phyloP scores from a whole-genome alignment of 2,888 invertebrate species.

The Phymatocera aterrima region DNA sequence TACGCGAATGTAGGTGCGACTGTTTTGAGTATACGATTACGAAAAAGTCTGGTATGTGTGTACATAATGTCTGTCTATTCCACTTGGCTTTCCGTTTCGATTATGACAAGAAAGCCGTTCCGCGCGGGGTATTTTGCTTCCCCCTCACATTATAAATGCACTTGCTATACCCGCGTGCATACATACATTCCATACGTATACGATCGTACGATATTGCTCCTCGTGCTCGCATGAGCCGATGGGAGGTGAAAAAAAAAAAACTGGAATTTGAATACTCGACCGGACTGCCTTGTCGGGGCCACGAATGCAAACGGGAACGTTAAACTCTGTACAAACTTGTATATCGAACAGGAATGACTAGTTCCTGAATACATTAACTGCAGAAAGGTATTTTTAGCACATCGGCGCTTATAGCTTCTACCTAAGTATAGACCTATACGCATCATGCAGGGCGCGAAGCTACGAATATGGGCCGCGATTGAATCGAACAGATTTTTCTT shows the following conservation, averaged over 20 bases:
- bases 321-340: slow-evolving; percentile 19
- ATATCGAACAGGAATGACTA: not conserved
- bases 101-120: slow-evolving; percentile 1
- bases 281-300: slow-evolving; percentile 44
- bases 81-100: not conserved
- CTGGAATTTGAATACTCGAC: slow-evolving; percentile 39
- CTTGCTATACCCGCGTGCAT: too few relatives aligned
- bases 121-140: not conserved
- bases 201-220: too few relatives aligned
- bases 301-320: slow-evolving; percentile 33
- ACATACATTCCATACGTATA: too few relatives aligned
- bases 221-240: not conserved
- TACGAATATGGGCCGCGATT: not conserved
- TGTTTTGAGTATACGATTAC: too few relatives aligned
- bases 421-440: not conserved
- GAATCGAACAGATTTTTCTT: too few relatives aligned
- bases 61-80: too few relatives aligned
- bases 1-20: too few relatives aligned
- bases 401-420: too few relatives aligned
- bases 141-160: not conserved
- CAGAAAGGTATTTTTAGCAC: slow-evolving; percentile 20
- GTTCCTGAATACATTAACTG: not conserved
- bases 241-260: not conserved
- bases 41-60: too few relatives aligned
- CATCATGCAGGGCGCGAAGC: not conserved